These are phyloP conservation scores for Clusia tigrina DNA, from an alignment of 2,888 invertebrate species.

Conservation along the genomic window DNA sequence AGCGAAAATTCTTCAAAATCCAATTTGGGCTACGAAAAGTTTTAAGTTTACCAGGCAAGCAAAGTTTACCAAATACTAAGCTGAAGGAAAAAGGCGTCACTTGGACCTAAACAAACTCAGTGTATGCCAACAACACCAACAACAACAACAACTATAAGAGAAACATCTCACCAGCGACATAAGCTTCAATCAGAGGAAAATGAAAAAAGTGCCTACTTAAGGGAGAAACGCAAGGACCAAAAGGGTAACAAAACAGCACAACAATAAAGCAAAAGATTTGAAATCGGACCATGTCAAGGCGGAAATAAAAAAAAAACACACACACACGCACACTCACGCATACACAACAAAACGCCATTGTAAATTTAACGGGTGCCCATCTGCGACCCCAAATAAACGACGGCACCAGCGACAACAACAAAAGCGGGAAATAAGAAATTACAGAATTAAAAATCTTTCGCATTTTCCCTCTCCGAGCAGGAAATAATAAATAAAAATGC, in stretches of 20 bases:
- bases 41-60: no score
- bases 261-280: slow-evolving; percentile 24
- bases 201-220: not conserved
- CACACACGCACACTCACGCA: not conserved
- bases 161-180: not conserved
- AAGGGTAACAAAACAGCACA: slow-evolving; percentile 11
- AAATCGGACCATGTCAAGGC: slow-evolving; percentile 22
- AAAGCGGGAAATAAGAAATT: slow-evolving; percentile 15
- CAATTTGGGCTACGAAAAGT: no score
- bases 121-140: not conserved
- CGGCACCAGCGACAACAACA: slow-evolving; percentile 14
- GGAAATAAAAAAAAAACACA: not conserved
- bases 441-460: slow-evolving; percentile 18
- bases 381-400: slow-evolving; percentile 2
- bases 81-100: not conserved
- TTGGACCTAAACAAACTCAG: slow-evolving; percentile 5
- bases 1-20: no score
- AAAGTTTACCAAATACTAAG: no score
- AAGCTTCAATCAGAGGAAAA: not conserved
- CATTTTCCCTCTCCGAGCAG: not conserved
- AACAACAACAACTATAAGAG: not conserved
- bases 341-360: slow-evolving; percentile 11
- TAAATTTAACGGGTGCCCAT: slow-evolving; percentile 4
- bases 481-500: not conserved
- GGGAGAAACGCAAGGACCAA: not conserved